Base-by-base conservation (phyloP, 1,140 invertebrate genomes). In the Saccostrea glomerata region DNA sequence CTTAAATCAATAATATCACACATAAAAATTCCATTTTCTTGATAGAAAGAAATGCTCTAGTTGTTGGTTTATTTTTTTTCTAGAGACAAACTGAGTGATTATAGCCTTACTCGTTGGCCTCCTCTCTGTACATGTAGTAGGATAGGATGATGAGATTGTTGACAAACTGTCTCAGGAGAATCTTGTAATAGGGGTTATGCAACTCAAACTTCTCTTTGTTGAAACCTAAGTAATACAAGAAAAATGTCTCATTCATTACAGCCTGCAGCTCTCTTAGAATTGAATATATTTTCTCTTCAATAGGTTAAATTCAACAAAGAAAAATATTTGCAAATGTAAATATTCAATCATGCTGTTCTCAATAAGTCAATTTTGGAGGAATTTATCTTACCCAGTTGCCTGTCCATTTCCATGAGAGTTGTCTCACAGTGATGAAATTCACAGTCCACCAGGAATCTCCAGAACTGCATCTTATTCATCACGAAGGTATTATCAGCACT, bases 401-500 rank as follows among this genome's bases (percentile, higher is more conserved):
- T 90, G 89, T 95, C 94, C 93, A 95, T 95, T 66, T 95, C 93
- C 84, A 92, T 94, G 0, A 95, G 91, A 15, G 92, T 93, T 3
- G 91, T 88, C 73, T 92, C 91, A 15, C 92, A 82, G 60, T 95
- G 92, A 90, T 95, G 94, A 25, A 95, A 88, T 40, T 91, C 82
- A 86, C 94, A 95, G 88, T 95, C 95, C 90, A 94, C 95, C 84
- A 95, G 70, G 84, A 95, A 94, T 70, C 94, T 88, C 95, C 95
- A 95, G 89, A 95, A 95, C 92, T 95, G 95, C 93, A 95, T 94
- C 55, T 93, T 93, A 82, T 92, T 95, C 92, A 95, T 93, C 20
- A 95, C 92, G 88, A 91, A 95, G 4, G 94, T 95, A 89, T 95
- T 95, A 87, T 95, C 95, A n/a, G 92, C 90, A 90, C 93, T 94